These are phyloP conservation scores for Halesus radiatus DNA, from an alignment of 1,140 invertebrate species.

Conservation along the genomic window DNA sequence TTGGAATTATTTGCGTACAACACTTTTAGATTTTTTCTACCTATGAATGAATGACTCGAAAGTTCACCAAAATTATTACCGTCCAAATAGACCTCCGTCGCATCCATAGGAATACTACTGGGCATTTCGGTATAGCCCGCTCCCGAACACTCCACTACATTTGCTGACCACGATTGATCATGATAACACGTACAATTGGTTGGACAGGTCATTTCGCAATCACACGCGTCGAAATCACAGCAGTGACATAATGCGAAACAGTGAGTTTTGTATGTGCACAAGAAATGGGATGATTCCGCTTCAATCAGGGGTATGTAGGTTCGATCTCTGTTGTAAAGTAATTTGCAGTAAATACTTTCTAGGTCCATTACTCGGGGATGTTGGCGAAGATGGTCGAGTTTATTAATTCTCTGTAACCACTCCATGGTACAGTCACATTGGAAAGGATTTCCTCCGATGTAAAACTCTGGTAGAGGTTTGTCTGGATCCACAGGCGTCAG, in stretches of 20 bases:
- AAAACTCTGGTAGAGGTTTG: constrained; percentile 84
- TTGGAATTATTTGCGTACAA: constrained; percentile 91
- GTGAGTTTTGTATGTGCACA: constrained; percentile 93
- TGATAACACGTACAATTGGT: constrained; percentile 95
- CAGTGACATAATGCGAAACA: constrained; percentile 94
- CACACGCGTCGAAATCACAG: constrained; percentile 95
- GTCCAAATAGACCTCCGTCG: constrained; percentile 92
- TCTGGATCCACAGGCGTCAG: constrained; percentile 79
- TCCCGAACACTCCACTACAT: constrained; percentile 92
- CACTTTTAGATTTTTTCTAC: constrained; percentile 88
- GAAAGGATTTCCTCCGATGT: constrained; percentile 89
- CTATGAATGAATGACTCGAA: constrained; percentile 91
- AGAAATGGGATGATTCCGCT: constrained; percentile 88
- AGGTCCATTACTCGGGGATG: constrained; percentile 93
- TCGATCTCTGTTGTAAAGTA: constrained; percentile 86
- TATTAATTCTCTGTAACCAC: constrained; percentile 89
- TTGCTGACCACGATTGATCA: constrained; percentile 93
- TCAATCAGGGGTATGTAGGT: constrained; percentile 87
- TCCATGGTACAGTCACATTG: constrained; percentile 91
- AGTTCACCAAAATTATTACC: constrained; percentile 90
- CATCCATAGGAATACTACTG: constrained; percentile 92
- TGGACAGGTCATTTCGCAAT: constrained; percentile 96
- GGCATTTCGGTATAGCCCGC: constrained; percentile 86
- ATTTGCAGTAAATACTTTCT: constrained; percentile 90
- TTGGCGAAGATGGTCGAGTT: constrained; percentile 79